These are phyloP conservation scores for Aphis gossypii DNA, from an alignment of 1,140 invertebrate genomes.

Conservation along the genomic window DNA sequence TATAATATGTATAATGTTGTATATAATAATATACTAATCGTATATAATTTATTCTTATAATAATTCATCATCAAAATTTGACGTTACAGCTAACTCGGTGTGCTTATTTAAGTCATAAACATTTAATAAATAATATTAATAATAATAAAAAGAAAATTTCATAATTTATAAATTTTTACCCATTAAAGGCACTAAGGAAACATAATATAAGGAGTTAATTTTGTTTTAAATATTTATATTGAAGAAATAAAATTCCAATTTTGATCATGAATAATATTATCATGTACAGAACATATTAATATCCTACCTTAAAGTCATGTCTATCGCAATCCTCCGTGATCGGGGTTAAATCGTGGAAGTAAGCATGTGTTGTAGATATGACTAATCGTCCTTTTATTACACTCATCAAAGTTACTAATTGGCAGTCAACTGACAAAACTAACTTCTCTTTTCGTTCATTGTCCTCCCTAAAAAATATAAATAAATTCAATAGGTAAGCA, in stretches of 20 bases:
- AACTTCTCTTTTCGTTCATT: constrained; percentile 67
- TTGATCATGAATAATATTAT: background rate
- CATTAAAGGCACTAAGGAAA: background rate
- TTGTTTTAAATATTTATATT: background rate
- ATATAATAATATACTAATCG: too few relatives aligned
- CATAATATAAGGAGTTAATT: background rate
- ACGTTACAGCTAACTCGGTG: too few relatives aligned
- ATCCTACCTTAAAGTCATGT: constrained; percentile 66
- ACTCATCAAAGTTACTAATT: constrained; percentile 72
- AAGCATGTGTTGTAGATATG: constrained; percentile 71
- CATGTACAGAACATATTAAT: background rate
- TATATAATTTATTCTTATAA: too few relatives aligned
- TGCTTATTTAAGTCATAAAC: too few relatives aligned
- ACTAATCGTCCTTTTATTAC: constrained; percentile 72
- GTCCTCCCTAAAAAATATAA: constrained; percentile 11
- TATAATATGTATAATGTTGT: too few relatives aligned
- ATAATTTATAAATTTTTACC: too few relatives aligned
- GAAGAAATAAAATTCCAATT: background rate
- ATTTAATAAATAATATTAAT: too few relatives aligned
- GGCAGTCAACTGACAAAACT: constrained; percentile 71
- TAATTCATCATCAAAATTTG: too few relatives aligned
- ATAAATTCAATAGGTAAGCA: background rate
- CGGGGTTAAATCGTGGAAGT: constrained; percentile 71
- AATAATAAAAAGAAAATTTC: too few relatives aligned
- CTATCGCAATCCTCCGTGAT: constrained; percentile 69